A percentile compares a stretch with the other conserved stretches of the same genome.
Evolutionary conservation across 2,888 invertebrate species (phyloP).

Genomic region (Meiosimyza decipiens): DNA sequence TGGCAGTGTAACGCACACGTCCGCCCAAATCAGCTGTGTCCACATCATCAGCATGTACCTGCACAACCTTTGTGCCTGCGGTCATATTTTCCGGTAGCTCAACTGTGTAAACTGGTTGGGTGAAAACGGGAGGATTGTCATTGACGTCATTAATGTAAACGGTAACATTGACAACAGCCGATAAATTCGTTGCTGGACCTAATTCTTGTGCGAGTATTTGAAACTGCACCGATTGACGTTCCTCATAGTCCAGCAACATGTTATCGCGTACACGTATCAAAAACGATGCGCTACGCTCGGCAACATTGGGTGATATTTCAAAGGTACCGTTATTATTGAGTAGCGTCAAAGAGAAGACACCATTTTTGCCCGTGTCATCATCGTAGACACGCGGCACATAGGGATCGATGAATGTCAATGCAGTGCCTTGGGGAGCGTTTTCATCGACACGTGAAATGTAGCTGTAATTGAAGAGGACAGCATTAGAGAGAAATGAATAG

Average conservation of each 20-base stretch:
- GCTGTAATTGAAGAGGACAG: slow-evolving; percentile 66
- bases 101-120: slow-evolving; percentile 77
- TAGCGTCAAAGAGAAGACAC: slow-evolving; percentile 82
- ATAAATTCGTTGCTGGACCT: slow-evolving; percentile 79
- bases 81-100: slow-evolving; percentile 85
- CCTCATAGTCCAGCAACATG: slow-evolving; percentile 85
- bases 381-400: slow-evolving; percentile 80
- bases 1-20: slow-evolving; percentile 80
- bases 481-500: background rate
- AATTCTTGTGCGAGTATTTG: slow-evolving; percentile 85
- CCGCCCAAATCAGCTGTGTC: slow-evolving; percentile 82
- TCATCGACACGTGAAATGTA: slow-evolving; percentile 83
- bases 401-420: slow-evolving; percentile 77
- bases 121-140: slow-evolving; percentile 87
- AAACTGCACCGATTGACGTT: slow-evolving; percentile 78
- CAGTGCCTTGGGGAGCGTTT: slow-evolving; percentile 84
- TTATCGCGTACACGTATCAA: slow-evolving; percentile 86
- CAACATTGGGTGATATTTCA: slow-evolving; percentile 85
- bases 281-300: slow-evolving; percentile 82
- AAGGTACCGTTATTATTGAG: slow-evolving; percentile 88
- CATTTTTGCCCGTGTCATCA: slow-evolving; percentile 84
- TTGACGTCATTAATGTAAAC: slow-evolving; percentile 87
- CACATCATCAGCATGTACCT: slow-evolving; percentile 82
- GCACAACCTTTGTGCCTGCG: slow-evolving; percentile 77
- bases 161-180: slow-evolving; percentile 79